Base-by-base conservation (phyloP, 2,113 vertebrate genomes). In the Macquaria ambigua region DNA sequence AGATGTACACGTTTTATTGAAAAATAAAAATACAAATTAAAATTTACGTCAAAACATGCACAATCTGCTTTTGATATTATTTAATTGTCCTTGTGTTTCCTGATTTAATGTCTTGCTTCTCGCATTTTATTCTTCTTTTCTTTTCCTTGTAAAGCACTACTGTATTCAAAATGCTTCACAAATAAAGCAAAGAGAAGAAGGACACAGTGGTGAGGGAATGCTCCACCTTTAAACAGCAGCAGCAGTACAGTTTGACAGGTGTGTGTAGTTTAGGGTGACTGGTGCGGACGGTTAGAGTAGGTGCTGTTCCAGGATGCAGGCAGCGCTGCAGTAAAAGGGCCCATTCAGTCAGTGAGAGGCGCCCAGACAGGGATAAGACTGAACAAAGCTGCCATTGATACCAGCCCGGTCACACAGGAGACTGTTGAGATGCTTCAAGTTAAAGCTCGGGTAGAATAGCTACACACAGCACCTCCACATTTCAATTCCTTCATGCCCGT, bases 381-480 rank as follows among this genome's bases (percentile, higher is more conserved):
- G 8, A 87, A 95, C 94, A 95, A 95, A 92, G 92, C 59, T 48
- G 31, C 52, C 88, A 92, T 95, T 95, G 89, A 95, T 86, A 15
- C 43, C 25, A 31, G 39, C n/a, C 53, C 20, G 73, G 68, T 85
- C 82, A 81, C 67, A 34, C 61, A 20, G 41, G 34, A 73, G 46
- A 84, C 59, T 39, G 77, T 59, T 75, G 76, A 77, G 77, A 87
- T 87, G 69, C 48, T 69, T 78, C 62, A 25, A 34, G 70, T 84
- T 73, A 72, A 70, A 73, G 11, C 31, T 7, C 14, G 43, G 8
- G 23, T 48, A 31, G 48, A 37, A 56, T 23, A 56, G 28, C 28
- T 31, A 34, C 39, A 67, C 76, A 66, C 25, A 9, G 2, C 11
- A 46, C 7, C 20, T 39, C 46, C 64, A n/a, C 8, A 3, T 64